Base-by-base conservation (phyloP, 1,140 invertebrate genomes). In the Microvelia longipes region DNA sequence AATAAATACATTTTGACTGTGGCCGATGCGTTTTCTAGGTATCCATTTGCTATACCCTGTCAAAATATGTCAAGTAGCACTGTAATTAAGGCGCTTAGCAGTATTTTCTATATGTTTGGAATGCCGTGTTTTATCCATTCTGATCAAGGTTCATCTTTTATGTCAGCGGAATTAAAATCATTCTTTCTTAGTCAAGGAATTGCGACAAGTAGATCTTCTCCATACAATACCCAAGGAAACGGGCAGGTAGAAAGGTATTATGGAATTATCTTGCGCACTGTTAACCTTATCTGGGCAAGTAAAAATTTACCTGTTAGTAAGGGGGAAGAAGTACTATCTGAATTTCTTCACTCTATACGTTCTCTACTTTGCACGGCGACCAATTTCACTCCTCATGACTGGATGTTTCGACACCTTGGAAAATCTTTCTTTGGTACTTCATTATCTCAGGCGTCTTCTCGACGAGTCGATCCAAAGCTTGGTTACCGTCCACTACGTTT, bases 1-100 rank as follows among this genome's bases (percentile, higher is more conserved):
- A 77, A 78, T 66, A 68, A 67, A 60, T 78, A 77, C 65, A 5
- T 75, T 26, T 66, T 76, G 2, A 76, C 72, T 15, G 68, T 77
- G 63, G 71, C 77, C 19, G 76, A 78, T 71, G 75, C 78, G 70
- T 78, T 70, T 67, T 78, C 75, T 11, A 68, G 77, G 65, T 79
- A 77, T 71, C 76, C 76, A 26, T 79, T 77, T 69, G 70, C 70
- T 67, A 61, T 74, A 74, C 66, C 71, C 69, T 71, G 28, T 66
- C 19, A 69, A 74, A 72, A 71, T 74, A 65, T 73, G 69, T 13
- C 70, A 61, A n/a, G 64, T 28, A 28, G 66, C 2, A 71, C 73
- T 60, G 71, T 77, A 27, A 77, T 76, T 61, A 35, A 69, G 29
- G 68, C 71, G n/a, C 61, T 76, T 13, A 68, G 63, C 24, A 24